phyloP scores from a whole-genome alignment of 2,888 invertebrate genomes.

The Biston betularia region DNA sequence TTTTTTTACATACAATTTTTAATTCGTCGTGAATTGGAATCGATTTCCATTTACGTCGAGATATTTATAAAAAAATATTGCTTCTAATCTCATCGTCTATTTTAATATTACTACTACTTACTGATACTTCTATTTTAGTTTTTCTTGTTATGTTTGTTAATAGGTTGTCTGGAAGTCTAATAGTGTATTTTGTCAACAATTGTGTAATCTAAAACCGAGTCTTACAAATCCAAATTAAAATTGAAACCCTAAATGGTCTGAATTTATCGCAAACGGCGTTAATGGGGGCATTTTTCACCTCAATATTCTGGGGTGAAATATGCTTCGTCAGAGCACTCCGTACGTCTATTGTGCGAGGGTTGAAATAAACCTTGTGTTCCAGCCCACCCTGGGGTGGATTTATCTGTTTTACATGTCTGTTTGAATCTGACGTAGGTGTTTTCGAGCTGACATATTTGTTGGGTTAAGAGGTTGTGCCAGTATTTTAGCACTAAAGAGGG shows the following conservation, averaged over 20 bases:
- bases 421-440: conserved; percentile 9
- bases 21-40: no score
- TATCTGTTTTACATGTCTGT: conserved; percentile 10
- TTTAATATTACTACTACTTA: no score
- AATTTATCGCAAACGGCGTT: conserved; percentile 20
- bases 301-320: conserved; percentile 39
- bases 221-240: conserved; percentile 11
- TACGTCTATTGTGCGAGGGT: conserved; percentile 8
- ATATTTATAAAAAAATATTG: no score
- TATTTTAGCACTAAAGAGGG: not conserved
- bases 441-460: conserved; percentile 6
- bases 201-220: conserved; percentile 3
- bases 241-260: conserved; percentile 10
- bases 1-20: no score
- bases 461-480: not conserved
- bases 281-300: conserved; percentile 16
- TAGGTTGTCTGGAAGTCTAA: not conserved
- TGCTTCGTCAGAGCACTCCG: conserved; percentile 42
- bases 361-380: conserved; percentile 13
- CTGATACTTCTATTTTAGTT: no score
- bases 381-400: not conserved
- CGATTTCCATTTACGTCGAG: no score
- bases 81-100: no score
- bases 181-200: not conserved
- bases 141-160: no score